Evolutionary conservation across 2,888 invertebrate species (phyloP), one percentile per base, ranked within the genome.

Genomic region (Eristalis intricaria): DNA sequence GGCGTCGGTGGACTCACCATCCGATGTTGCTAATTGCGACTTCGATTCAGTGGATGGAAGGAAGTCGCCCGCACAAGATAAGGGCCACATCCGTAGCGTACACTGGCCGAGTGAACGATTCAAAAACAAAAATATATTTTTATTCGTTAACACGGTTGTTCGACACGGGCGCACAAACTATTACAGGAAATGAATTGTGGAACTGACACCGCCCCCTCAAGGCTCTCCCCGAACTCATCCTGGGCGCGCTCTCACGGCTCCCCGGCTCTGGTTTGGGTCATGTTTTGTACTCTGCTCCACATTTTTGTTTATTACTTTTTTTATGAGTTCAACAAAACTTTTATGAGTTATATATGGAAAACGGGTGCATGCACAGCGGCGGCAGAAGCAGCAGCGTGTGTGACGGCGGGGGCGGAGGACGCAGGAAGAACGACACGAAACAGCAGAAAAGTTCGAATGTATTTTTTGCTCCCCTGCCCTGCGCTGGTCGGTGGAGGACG

Each of bases 311-410:
- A 80, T 87, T 80, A 78, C 71, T 82, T 75, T 88, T 87, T 83
- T 87, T 87, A 83, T 69, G 89, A 89, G 89, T 89, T 89, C 83
- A 88, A 88, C 88, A 89, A 84, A 89, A 89, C 88, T 89, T 88
- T 89, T 84, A 79, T 88, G 87, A 82, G 87, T 81, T 61, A 69
- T 77, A 78, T 86, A 76, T 71, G 84, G 66, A 85, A 76, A 78
- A 86, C 64, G 71, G 65, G 71, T 86, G 78, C 85, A 78, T 77
- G 77, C 68, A 77, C 58, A 22, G 19, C 56, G 0, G 19, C 58
- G 19, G 15, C 40, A 40, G 13, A 13, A 19, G 40, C 22, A 26
- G 19, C 19, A n/a, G 58, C 40, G 74, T 73, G 71, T 64, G 63
- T 56, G 56, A 19, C 50, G 19, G 8, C 50, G 19, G 73, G 19